Percentiles rank a stretch among this genome's conserved stretches.
phyloP scores from a whole-genome alignment of 2,888 invertebrate genomes.

The Xestia xanthographa region DNA sequence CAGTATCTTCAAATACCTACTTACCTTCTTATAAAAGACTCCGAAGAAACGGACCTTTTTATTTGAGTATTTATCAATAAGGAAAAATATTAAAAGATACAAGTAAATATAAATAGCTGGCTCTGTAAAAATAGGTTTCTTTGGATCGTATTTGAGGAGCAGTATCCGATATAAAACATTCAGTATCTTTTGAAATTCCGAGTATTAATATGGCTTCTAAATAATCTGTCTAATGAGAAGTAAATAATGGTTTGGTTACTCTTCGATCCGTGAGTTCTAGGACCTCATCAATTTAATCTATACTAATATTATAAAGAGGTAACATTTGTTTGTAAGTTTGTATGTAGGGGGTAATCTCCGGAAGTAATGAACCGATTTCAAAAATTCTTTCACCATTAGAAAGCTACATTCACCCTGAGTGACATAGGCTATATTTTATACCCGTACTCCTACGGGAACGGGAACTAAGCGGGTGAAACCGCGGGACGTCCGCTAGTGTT shows the following conservation, averaged over 20 bases:
- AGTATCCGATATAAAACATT: constrained; percentile 21
- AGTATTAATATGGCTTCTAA: neutral
- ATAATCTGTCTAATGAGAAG: neutral
- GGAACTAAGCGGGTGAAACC: too few relatives aligned
- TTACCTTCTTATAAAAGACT: constrained; percentile 10
- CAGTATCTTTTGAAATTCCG: constrained; percentile 30
- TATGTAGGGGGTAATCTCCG: too few relatives aligned
- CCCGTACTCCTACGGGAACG: too few relatives aligned
- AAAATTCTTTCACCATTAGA: too few relatives aligned
- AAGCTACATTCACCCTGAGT: too few relatives aligned
- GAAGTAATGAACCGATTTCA: too few relatives aligned
- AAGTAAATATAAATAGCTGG: constrained; percentile 41
- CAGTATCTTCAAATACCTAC: constrained; percentile 17
- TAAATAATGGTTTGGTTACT: neutral
- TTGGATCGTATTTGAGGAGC: constrained; percentile 35
- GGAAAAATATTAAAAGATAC: constrained; percentile 55
- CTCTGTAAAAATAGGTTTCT: constrained; percentile 39
- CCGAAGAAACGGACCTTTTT: constrained; percentile 34
- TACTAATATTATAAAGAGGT: too few relatives aligned
- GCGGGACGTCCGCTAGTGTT: too few relatives aligned
- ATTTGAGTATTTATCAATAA: constrained; percentile 42
- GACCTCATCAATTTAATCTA: neutral
- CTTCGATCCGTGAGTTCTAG: neutral
- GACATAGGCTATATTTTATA: too few relatives aligned
- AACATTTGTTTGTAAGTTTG: too few relatives aligned